Evolutionary conservation across 1,140 invertebrate genomes (phyloP), one percentile per base, ranked within the genome.

Genomic region (Centruroides sculpturatus): DNA sequence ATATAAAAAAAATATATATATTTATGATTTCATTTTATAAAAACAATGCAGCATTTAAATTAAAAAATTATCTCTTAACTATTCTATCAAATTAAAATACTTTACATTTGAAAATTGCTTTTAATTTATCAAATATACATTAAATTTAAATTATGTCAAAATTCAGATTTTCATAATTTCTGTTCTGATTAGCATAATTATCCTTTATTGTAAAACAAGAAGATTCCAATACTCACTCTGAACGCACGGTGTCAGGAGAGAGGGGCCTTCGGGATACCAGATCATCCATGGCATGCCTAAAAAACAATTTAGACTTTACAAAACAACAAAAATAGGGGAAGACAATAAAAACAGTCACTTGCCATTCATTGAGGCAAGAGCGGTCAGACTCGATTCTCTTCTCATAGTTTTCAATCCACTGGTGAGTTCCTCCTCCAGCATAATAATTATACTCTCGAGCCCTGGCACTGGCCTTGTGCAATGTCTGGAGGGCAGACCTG

Each of bases 401-500:
- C 74, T 91, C 86, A 82, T 97, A 98, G 79, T 89, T 88, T 50
- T 80, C 80, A 55, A 92, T 85, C 91, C 92, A 96, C 60, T 85
- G 84, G 77, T 95, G 91, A 53, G 88, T 91, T 65, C 85, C 74
- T 57, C 89, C 90, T 62, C 84, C 83, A 62, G 84, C 82, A 77
- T 90, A 92, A 78, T 91, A 92, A 74, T 91, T 91, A 67, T 86
- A 81, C 68, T 86, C 83, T 66, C 86, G 82, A 63, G 87, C 87
- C 58, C 64, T 66, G 3, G 66, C 61, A 71, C 89, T 87, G 55
- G 90, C 90, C 74, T 92, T 90, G 79, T 96, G 91, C 66, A 98
- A 77, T 55, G 89, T 92, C 75, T 98, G 94, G 63, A 97, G 78
- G 52, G 92, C 92, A 54, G 92, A 96, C 92, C 92, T 95, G 73